Base-by-base conservation (phyloP, 2,113 vertebrate species). In the Labeo catla region DNA sequence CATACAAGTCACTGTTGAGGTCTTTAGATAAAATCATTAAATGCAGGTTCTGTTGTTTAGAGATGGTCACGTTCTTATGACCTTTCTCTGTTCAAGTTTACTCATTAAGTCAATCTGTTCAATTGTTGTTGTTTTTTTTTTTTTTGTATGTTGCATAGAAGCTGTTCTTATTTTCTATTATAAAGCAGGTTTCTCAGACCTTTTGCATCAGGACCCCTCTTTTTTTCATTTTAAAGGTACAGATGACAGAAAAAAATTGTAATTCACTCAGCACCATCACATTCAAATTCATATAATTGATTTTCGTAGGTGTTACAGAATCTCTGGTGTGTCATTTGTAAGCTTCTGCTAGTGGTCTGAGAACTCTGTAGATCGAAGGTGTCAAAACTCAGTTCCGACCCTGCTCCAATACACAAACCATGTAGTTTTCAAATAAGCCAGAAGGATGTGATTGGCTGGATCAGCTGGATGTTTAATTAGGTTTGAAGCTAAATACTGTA, bases 1-100 rank as follows among this genome's bases (percentile, higher is more conserved):
- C 7, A 81, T 81, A 65, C 78, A 81, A 45, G 43, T 36, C 57
- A 16, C 78, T 81, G 54, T 81, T 81, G 28, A 81, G 57, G 78
- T 65, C 57, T 45, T 61, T 59, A 59, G 36, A 81, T 65, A 45
- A 81, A 81, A 63, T 45, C 6, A 16, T 45, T 54, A 9, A 54
- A 52, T 52, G 12, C 50, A 13, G 4, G 50, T 54, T 54, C 13
- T 54, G 12, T 52, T 54, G 77, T 79, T 59, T 36, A 36, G 34
- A 57, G 12, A 79, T 59, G n/a, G 76, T 79, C n/a, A 79, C 12
- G 28, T 79, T 39, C 52, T 39, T 57, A 79, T 52, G 52, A 54
- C 47, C 8, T 54, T 23, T 79, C 76, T 79, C 76, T 79, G 28
- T 57, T 70, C 36, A 70, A 45, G 43, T 21, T 73, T 19, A 16